A percentile compares a stretch with the other conserved stretches of the same genome.
Conservation (phyloP, 2,888 invertebrate species). For the Leptopilina drosophilae region DNA sequence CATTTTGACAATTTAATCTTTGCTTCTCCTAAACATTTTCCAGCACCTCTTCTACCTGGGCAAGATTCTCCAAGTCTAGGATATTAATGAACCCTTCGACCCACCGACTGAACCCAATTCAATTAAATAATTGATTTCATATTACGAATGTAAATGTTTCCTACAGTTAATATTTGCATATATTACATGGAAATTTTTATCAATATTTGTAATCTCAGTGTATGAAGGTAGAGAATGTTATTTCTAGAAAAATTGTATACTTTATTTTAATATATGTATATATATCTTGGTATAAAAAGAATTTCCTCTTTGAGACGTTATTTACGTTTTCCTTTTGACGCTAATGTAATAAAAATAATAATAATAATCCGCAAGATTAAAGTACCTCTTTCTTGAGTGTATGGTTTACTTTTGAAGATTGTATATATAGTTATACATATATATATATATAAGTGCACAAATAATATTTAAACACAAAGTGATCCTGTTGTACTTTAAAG, state of each 20-base stretch:
- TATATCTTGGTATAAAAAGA: conserved; percentile 2
- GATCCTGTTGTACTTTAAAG: background rate
- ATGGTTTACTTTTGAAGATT: background rate
- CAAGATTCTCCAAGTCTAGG: too few relatives aligned
- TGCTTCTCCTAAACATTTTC: too few relatives aligned
- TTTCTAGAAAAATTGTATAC: background rate
- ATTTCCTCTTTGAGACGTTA: background rate
- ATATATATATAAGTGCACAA: background rate
- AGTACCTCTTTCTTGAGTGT: background rate
- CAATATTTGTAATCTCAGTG: too few relatives aligned
- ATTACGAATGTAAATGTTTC: too few relatives aligned
- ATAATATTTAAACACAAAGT: background rate
- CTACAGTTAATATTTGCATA: too few relatives aligned
- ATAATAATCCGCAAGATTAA: background rate
- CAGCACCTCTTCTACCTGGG: too few relatives aligned
- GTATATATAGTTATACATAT: background rate
- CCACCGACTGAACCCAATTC: too few relatives aligned
- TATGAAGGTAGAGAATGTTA: too few relatives aligned
- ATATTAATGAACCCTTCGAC: too few relatives aligned
- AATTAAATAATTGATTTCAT: too few relatives aligned
- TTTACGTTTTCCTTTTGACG: background rate
- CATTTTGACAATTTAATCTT: too few relatives aligned
- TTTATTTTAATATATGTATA: background rate
- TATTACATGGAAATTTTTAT: too few relatives aligned
- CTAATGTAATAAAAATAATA: conserved; percentile 1